Evolutionary conservation across 2,888 invertebrate species (phyloP).

Genomic region (Busseola fusca): DNA sequence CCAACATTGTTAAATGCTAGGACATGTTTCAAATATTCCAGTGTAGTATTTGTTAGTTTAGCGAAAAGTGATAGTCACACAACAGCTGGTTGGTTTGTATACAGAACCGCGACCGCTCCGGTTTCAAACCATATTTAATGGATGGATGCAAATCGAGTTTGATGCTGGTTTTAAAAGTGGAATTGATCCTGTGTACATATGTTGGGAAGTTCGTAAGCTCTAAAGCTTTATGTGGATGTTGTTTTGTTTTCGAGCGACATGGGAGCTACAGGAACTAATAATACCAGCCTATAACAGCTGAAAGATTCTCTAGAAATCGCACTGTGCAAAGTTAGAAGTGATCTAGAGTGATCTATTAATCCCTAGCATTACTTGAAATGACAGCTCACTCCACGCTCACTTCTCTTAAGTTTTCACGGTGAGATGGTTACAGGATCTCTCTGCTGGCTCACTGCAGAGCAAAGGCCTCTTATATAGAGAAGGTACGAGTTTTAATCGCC

Average conservation of each 20-base stretch:
- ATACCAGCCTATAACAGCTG: no score
- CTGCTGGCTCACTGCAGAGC: no score
- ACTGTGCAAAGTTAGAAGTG: no score
- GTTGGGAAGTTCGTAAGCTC: constrained; percentile 20
- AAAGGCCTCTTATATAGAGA: background rate
- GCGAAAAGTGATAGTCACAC: constrained; percentile 19
- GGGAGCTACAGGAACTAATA: no score
- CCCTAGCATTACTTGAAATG: no score
- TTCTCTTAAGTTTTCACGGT: no score
- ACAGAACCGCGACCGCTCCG: constrained; percentile 34
- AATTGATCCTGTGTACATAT: constrained; percentile 24
- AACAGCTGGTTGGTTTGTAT: constrained; percentile 34
- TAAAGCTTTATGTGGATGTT: constrained; percentile 11
- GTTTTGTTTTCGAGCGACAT: background rate
- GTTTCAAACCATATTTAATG: constrained; percentile 50
- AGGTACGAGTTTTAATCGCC: no score
- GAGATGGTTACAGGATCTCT: no score
- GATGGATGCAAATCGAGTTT: constrained; percentile 45
- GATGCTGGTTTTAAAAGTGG: constrained; percentile 43
- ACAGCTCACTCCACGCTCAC: no score
- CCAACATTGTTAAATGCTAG: background rate
- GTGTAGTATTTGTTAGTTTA: constrained; percentile 22
- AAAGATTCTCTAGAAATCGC: no score
- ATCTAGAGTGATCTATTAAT: no score
- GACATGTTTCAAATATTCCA: constrained; percentile 1